Evolutionary conservation across 2,888 invertebrate genomes (phyloP).

Genomic region (Calephelis perditalis): DNA sequence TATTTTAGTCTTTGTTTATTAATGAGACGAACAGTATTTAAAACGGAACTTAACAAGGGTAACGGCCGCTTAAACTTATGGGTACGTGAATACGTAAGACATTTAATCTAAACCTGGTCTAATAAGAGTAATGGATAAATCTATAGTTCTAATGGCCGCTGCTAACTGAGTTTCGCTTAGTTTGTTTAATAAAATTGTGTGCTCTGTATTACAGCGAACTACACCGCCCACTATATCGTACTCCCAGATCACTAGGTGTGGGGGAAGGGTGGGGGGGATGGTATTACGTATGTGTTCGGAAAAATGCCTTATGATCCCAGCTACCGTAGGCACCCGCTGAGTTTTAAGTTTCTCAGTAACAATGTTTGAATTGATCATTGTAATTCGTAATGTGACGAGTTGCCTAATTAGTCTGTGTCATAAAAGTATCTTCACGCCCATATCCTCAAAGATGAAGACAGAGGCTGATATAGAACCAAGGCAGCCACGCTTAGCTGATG

Average conservation of each 20-base stretch:
- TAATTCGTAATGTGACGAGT: background rate
- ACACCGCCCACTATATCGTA: conserved; percentile 42
- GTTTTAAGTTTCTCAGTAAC: conserved; percentile 44
- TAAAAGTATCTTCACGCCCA: no score
- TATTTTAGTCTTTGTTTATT: no score
- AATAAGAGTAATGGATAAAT: background rate
- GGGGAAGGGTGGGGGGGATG: conserved; percentile 36
- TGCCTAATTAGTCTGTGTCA: background rate
- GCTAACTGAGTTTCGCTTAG: background rate
- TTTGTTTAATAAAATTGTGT: conserved; percentile 25
- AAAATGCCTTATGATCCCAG: conserved; percentile 74
- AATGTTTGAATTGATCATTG: conserved; percentile 28
- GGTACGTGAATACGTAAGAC: no score
- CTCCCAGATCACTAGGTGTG: conserved; percentile 56
- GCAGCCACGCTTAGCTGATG: no score
- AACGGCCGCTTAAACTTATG: no score
- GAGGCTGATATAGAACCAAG: no score
- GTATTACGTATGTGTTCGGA: conserved; percentile 67
- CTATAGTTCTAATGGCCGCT: background rate
- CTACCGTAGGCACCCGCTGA: conserved; percentile 36
- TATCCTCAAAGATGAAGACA: no score
- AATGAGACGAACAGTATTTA: no score
- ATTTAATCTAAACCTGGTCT: no score
- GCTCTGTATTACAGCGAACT: conserved; percentile 38
- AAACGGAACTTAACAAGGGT: no score